Evolutionary conservation across 2,888 invertebrate species (phyloP).

Genomic region (Alsophila aescularia): DNA sequence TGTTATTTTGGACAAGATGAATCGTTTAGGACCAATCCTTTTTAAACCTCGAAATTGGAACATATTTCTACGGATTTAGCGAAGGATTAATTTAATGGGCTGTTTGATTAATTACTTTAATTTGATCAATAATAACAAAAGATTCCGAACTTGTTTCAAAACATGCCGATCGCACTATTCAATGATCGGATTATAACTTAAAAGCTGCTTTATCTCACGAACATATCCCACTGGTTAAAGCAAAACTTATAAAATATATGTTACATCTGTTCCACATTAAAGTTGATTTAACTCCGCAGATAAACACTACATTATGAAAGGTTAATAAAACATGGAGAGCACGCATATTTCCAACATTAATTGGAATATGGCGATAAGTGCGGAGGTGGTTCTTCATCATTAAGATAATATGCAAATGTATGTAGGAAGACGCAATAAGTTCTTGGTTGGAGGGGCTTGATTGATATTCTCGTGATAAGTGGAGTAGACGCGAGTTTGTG

Average conservation of each 20-base stretch:
- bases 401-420: constrained; percentile 76
- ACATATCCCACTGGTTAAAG: constrained; percentile 45
- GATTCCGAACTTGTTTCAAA: neutral
- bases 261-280: constrained; percentile 63
- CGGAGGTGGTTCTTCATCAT: constrained; percentile 70
- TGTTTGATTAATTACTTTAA: neutral
- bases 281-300: constrained; percentile 63
- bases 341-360: constrained; percentile 74
- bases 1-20: no score
- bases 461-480: constrained; percentile 64
- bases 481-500: constrained; percentile 49
- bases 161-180: neutral
- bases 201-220: constrained; percentile 24
- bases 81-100: no score
- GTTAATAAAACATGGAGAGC: constrained; percentile 69
- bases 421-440: constrained; percentile 61
- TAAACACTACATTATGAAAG: constrained; percentile 69
- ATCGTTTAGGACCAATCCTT: no score
- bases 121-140: neutral
- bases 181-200: constrained; percentile 19
- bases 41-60: no score
- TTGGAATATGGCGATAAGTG: constrained; percentile 76
- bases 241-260: constrained; percentile 49
- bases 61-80: no score
- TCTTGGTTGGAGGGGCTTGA: constrained; percentile 56